Base-by-base conservation (phyloP, 2,888 invertebrate species). In the Leptogaster cylindrica region DNA sequence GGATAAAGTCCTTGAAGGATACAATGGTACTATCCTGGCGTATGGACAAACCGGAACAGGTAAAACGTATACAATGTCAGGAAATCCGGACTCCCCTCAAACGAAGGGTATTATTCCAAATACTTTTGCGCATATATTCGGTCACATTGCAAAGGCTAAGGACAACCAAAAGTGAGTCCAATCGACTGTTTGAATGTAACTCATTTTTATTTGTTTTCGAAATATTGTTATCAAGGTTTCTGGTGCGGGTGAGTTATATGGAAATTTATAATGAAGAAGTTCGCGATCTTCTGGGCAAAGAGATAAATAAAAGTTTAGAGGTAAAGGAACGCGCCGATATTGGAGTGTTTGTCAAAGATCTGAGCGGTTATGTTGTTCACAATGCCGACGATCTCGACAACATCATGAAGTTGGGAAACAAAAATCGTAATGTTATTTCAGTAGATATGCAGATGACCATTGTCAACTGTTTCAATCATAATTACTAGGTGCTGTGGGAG, bases 201-300 rank as follows among this genome's bases (percentile, higher is more conserved):
- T 68, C 31, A 1, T 8, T 31, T n/a, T n/a, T 31, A 1, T 8
- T 10, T 16, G 28, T 14, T 10, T 52, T 52, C 1, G 1, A 31
- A 52, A 10, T 27, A 33, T 25, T 44, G 14, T 28, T 31, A 28
- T 16, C 8, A 76, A 93, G 92, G 75, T 99, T 99, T 82, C 84
- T 98, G 61, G 98, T 99, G 4, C 89, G 97, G 73, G 97, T 97
- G 3, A 97, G 98, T 0, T 99, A 98, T 79, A 84, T 99, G 81
- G 98, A 99, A 84, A 98, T 99, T 71, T 99, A 99, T 82, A 99
- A 99, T 80, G 99, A 99, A 81, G 98, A 99, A 81, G 95, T 99
- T 0, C 86, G 97, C 23, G 99, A 99, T 83, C 84, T 99, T 44
- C 84, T 99, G 3, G 91, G 91, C 4, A 93, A 93, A 79, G 93